Evolutionary conservation across 2,113 vertebrate genomes (phyloP).

Genomic region (Neomonachus schauinslandi): DNA sequence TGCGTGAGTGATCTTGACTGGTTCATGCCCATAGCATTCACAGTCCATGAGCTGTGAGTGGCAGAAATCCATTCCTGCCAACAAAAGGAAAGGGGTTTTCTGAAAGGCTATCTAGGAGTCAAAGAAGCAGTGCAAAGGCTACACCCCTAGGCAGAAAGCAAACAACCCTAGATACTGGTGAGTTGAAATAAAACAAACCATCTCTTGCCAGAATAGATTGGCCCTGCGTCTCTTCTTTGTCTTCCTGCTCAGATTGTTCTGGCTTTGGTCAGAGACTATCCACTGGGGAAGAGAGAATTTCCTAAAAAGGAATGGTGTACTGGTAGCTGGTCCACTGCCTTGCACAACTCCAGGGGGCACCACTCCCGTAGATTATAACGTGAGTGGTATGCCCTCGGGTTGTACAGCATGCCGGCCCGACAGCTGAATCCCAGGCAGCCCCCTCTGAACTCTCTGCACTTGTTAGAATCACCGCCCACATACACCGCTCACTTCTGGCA

Average conservation of each 20-base stretch:
- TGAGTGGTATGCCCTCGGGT: not conserved
- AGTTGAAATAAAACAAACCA: not conserved
- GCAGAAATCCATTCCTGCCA: not conserved
- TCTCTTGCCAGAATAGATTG: not conserved
- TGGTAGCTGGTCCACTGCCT: not conserved
- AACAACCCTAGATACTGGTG: not conserved
- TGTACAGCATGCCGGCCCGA: not conserved
- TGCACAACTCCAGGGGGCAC: not conserved
- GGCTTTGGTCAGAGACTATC: not conserved
- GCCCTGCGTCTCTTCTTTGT: not conserved
- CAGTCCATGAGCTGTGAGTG: not conserved
- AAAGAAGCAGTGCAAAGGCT: not conserved
- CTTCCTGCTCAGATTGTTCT: not conserved
- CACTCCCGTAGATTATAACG: not conserved
- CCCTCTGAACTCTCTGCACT: not conserved
- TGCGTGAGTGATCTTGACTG: not conserved
- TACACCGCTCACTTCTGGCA: not conserved
- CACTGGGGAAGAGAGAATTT: not conserved
- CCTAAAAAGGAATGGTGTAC: not conserved
- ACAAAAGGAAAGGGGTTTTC: not conserved
- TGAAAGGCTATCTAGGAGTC: not conserved
- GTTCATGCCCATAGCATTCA: not conserved
- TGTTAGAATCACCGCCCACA: not conserved
- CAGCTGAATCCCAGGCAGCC: not conserved
- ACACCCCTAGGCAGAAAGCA: not conserved